These are phyloP conservation scores for Antechinus flavipes DNA, from an alignment of 2,113 vertebrate genomes.

Conservation along the genomic window DNA sequence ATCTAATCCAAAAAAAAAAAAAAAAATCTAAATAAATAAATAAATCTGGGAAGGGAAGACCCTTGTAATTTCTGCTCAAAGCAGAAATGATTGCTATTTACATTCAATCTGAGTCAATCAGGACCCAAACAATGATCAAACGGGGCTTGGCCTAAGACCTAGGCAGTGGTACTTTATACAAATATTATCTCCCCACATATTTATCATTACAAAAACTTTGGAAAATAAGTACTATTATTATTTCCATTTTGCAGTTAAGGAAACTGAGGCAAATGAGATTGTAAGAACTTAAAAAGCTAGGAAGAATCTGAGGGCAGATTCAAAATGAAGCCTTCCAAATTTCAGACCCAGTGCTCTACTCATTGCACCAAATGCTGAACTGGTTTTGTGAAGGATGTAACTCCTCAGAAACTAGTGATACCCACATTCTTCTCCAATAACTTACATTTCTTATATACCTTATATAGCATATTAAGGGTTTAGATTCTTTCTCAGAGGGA, in stretches of 20 bases:
- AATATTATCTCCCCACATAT: too few species aligned
- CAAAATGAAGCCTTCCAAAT: not conserved
- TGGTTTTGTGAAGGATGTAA: not conserved
- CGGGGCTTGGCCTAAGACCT: too few species aligned
- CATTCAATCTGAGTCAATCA: too few species aligned
- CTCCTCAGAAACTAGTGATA: not conserved
- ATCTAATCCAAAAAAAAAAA: too few species aligned
- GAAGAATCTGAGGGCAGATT: not conserved
- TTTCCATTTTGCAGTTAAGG: not conserved
- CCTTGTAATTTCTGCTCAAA: too few species aligned
- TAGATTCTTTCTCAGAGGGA: not conserved
- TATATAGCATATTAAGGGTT: not conserved
- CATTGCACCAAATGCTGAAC: not conserved
- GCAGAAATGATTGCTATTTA: too few species aligned
- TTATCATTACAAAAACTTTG: not conserved
- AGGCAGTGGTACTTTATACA: too few species aligned
- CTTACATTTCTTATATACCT: not conserved
- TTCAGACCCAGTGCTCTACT: not conserved
- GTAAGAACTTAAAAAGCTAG: not conserved
- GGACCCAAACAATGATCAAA: too few species aligned
- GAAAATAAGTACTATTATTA: not conserved
- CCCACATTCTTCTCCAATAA: not conserved
- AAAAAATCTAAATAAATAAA: too few species aligned
- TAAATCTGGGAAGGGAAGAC: too few species aligned
- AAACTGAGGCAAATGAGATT: not conserved